Conservation (phyloP, 2,888 invertebrate species). For the Heliconius sara region DNA sequence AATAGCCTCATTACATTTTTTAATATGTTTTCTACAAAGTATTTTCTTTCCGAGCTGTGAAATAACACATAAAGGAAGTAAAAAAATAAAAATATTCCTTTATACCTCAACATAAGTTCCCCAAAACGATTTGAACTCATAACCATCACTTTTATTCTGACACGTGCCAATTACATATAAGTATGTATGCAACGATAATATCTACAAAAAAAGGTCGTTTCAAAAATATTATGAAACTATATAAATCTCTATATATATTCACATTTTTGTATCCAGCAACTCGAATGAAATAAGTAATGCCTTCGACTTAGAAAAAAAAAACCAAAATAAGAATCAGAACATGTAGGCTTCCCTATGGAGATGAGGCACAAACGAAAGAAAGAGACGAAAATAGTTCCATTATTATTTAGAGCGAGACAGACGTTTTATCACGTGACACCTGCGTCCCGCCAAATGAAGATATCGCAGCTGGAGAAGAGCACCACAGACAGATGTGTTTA, state of each 20-base stretch:
- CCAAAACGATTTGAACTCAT: not conserved
- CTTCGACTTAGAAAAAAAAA: slow-evolving; percentile 61
- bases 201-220: not conserved
- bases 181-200: not conserved
- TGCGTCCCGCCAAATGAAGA: slow-evolving; percentile 83
- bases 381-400: slow-evolving; percentile 54
- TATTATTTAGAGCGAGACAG: slow-evolving; percentile 56
- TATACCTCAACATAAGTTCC: not conserved
- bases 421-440: slow-evolving; percentile 75
- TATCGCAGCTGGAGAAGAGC: slow-evolving; percentile 80
- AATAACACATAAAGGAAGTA: not conserved
- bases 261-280: slow-evolving; percentile 71
- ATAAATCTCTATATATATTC: slow-evolving; percentile 53
- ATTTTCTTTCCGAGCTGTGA: too few relatives aligned
- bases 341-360: slow-evolving; percentile 70
- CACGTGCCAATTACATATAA: not conserved
- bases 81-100: not conserved
- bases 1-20: too few relatives aligned
- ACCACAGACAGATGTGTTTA: slow-evolving; percentile 62
- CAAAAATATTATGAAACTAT: not conserved
- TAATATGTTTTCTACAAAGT: too few relatives aligned
- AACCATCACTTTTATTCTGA: not conserved
- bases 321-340: slow-evolving; percentile 58
- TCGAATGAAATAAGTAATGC: slow-evolving; percentile 77
- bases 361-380: slow-evolving; percentile 65